Evolutionary conservation across 2,797 vertebrate genomes (phyloP), one percentile per base, ranked within the genome.

Genomic region (Rachycentron canadum): DNA sequence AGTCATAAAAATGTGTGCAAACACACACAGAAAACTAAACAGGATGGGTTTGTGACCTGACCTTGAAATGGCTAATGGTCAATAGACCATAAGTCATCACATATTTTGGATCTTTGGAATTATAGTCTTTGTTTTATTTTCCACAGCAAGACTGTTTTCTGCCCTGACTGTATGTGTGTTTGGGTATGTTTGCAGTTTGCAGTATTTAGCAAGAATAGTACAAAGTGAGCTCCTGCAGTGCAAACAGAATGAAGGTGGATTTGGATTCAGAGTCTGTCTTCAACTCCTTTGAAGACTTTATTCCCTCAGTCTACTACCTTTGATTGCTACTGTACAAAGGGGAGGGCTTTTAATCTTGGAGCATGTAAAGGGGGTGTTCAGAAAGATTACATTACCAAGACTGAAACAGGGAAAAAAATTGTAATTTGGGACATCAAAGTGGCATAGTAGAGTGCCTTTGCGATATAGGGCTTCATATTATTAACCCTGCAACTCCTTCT

Each of bases 301-400:
- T 75, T 86, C 83, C 63, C 74, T 73, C 71, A 80, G 80, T 83
- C 75, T 86, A 47, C 56, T 78, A 86, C 78, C 73, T 89, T 88
- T 88, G 84, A 91, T 88, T 89, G 76, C 78, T 67, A 81, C 71
- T 78, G 84, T 83, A 86, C 76, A 85, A 79, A 88, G 73, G 60
- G 73, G 69, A 68, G 73, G 71, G 57, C 63, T 84, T 64, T 88
- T 84, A 75, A 83, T 86, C 67, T 89, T 26, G 55, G 38, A 74
- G 71, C 19, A 1, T 34, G 67, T 41, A 26, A 45, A 45, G 36
- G 34, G 50, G 32, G 11, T 43, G 61, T 82, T 74, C 43, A 21
- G 21, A 83, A 79, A 86, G 78, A 84, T 77, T 80, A 77, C 63
- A 83, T 91, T 86, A 79, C 75, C 57, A 52, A 70, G 43, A 71